Evolutionary conservation across 92 coral and sea anemone genomes (phyloP).

Genomic region (Scolanthus callimorphus): DNA sequence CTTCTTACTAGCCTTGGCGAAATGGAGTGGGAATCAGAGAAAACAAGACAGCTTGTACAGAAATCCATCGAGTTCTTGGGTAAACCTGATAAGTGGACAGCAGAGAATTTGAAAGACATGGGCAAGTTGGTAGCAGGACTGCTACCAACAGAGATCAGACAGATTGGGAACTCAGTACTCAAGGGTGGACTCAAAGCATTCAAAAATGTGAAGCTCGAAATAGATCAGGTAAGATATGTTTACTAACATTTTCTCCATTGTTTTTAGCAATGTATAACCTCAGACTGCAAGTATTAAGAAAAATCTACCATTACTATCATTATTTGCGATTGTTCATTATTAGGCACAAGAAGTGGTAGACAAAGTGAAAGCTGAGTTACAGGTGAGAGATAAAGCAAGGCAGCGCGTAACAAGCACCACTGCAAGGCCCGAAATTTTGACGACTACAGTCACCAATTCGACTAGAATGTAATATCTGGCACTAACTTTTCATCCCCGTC

Average conservation of each 20-base stretch:
- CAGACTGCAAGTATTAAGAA: no score
- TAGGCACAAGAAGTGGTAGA: conserved; percentile 86
- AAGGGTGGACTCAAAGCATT: conserved; percentile 55
- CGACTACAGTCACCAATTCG: no score
- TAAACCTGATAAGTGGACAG: conserved; percentile 81
- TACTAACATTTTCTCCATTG: no score
- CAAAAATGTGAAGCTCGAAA: conserved; percentile 53
- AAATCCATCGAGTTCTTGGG: conserved; percentile 76
- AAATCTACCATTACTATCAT: no score
- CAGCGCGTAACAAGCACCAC: no score
- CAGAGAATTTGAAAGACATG: conserved; percentile 63
- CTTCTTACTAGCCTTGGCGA: conserved; percentile 50
- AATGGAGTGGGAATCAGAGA: conserved; percentile 64
- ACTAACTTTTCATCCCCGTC: no score
- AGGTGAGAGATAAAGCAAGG: no score
- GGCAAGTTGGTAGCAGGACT: conserved; percentile 69
- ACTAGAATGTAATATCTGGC: no score
- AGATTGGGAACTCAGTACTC: conserved; percentile 56
- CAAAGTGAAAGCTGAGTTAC: conserved; percentile 53
- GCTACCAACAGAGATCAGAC: conserved; percentile 80
- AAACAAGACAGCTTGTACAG: conserved; percentile 64
- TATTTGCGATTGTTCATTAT: no score
- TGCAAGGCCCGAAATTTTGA: no score
- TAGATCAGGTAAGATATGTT: conserved; percentile 87
- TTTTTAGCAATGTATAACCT: no score